phyloP scores from a whole-genome alignment of 2,113 vertebrate genomes.

The Pseudopodoces humilis region DNA sequence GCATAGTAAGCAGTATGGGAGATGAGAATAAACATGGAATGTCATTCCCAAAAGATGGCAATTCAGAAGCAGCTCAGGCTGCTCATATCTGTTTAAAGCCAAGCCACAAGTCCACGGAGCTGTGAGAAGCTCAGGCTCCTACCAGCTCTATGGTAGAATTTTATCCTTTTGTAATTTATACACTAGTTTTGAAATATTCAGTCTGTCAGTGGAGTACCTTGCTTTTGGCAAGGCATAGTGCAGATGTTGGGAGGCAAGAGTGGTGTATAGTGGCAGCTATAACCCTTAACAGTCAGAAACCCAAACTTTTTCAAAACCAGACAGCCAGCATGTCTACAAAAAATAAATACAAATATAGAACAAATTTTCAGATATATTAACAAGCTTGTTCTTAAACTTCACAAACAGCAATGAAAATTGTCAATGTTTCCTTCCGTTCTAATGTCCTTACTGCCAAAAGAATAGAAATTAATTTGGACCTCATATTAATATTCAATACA shows the following conservation, averaged over 20 bases:
- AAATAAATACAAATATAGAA: not conserved
- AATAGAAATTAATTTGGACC: not conserved
- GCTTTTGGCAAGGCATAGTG: not conserved
- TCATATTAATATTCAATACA: not conserved
- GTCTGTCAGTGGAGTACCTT: not conserved
- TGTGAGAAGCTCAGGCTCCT: not conserved
- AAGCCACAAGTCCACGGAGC: not conserved
- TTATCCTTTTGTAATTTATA: not conserved
- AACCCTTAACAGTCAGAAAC: not conserved
- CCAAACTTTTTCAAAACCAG: not conserved
- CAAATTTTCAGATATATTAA: slow-evolving; percentile 2
- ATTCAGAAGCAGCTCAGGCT: not conserved
- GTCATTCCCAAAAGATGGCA: not conserved
- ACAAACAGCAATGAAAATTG: not conserved
- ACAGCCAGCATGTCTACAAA: not conserved
- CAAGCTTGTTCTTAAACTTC: not conserved
- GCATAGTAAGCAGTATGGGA: not conserved
- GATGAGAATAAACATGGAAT: not conserved
- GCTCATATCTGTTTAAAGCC: not conserved
- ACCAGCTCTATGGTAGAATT: not conserved
- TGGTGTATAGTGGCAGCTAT: not conserved
- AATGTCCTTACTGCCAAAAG: not conserved
- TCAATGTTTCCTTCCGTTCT: not conserved
- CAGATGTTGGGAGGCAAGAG: not conserved
- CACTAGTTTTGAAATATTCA: not conserved